phyloP scores from a whole-genome alignment of 2,888 invertebrate species.

The Drosophila sordidula region DNA sequence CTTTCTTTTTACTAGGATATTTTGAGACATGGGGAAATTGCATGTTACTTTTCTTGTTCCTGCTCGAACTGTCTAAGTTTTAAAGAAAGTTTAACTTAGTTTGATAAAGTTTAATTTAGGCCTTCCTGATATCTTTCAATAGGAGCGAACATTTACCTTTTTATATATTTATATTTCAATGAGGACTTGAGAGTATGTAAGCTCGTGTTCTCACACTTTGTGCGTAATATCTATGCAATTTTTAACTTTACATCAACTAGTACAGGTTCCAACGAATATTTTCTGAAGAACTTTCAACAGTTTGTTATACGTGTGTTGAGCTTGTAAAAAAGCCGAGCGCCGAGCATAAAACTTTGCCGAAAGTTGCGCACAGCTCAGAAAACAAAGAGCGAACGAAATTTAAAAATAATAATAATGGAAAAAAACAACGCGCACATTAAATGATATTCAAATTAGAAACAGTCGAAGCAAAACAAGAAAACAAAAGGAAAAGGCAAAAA shows the following conservation, averaged over 20 bases:
- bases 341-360: neutral
- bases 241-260: neutral
- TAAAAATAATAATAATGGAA: slow-evolving; percentile 36
- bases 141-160: too few species aligned
- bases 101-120: too few species aligned
- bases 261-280: neutral
- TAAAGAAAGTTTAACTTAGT: too few species aligned
- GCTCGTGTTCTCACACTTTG: too few species aligned
- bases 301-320: neutral
- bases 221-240: neutral
- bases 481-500: neutral
- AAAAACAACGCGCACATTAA: slow-evolving; percentile 39
- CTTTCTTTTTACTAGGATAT: too few species aligned
- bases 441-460: slow-evolving; percentile 70
- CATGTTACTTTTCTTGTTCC: too few species aligned
- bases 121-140: too few species aligned
- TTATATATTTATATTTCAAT: too few species aligned
- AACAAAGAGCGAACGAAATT: slow-evolving; percentile 20
- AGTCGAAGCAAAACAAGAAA: slow-evolving; percentile 29
- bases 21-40: too few species aligned
- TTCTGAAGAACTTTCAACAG: neutral
- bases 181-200: too few species aligned
- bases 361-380: slow-evolving; percentile 2
- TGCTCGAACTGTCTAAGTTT: too few species aligned
- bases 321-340: neutral